A percentile compares a stretch with the other conserved stretches of the same genome.
Evolutionary conservation across 2,888 invertebrate genomes (phyloP).

Genomic region (Augiades crinisus): DNA sequence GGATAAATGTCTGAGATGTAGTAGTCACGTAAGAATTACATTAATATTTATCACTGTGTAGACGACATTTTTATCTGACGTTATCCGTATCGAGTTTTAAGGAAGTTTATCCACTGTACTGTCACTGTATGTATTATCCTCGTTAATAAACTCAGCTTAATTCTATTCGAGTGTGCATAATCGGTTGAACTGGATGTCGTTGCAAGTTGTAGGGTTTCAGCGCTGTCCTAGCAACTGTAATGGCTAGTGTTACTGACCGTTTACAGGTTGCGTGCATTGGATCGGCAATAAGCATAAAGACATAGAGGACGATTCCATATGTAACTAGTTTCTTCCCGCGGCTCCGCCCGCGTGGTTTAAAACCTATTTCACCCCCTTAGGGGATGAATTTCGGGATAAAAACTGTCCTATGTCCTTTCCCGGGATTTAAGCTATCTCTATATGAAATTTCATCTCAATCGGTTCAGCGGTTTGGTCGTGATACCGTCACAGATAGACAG

Average conservation of each 20-base stretch:
- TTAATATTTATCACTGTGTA: not conserved
- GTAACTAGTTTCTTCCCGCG: too few species aligned
- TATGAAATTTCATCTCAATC: too few species aligned
- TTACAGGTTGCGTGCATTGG: not conserved
- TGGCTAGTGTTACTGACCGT: not conserved
- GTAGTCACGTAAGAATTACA: not conserved
- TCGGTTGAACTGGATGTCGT: not conserved
- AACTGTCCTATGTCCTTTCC: too few species aligned
- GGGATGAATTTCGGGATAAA: too few species aligned
- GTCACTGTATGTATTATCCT: not conserved
- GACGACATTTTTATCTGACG: not conserved
- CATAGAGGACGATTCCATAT: too few species aligned
- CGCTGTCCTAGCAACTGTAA: not conserved
- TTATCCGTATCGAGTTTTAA: not conserved
- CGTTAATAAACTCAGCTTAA: not conserved
- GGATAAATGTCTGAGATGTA: not conserved
- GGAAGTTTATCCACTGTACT: not conserved
- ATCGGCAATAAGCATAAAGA: not conserved
- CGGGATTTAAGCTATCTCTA: too few species aligned
- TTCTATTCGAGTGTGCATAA: not conserved
- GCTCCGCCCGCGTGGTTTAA: too few species aligned
- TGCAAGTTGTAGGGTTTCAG: constrained; percentile 5
- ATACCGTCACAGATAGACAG: too few species aligned
- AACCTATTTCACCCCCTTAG: too few species aligned
- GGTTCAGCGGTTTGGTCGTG: too few species aligned